Conservation (phyloP, 2,888 invertebrate genomes). For the Eilema caniola region DNA sequence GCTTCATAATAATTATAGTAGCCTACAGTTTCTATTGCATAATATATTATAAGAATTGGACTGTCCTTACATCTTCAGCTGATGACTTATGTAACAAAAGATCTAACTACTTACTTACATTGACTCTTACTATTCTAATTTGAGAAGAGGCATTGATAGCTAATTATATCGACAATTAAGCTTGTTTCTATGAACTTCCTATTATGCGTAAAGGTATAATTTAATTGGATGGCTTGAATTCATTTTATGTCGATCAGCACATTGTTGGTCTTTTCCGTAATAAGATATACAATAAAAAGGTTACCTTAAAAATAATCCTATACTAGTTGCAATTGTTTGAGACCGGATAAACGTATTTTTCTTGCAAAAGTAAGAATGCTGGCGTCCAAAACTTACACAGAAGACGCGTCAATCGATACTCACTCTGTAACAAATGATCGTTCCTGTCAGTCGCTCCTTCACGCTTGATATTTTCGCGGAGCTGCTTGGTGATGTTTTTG, state of each 20-base stretch:
- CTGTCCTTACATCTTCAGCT: neutral
- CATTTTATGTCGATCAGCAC: neutral
- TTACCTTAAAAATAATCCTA: conserved; percentile 25
- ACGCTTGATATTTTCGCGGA: conserved; percentile 82
- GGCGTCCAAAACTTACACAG: conserved; percentile 32
- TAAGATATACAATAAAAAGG: neutral
- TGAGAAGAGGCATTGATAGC: neutral
- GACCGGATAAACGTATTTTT: conserved; percentile 35
- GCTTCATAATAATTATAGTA: neutral
- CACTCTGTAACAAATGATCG: conserved; percentile 80
- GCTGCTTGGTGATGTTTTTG: conserved; percentile 84
- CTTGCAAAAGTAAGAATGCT: conserved; percentile 31
- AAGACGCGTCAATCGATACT: conserved; percentile 63
- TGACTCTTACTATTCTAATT: neutral
- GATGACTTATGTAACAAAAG: neutral
- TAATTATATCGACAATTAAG: neutral
- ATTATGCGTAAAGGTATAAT: neutral
- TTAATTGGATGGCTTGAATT: neutral
- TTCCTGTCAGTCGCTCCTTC: conserved; percentile 80
- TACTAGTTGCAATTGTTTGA: conserved; percentile 19
- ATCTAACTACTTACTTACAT: neutral
- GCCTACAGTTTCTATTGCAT: neutral
- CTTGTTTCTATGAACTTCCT: neutral
- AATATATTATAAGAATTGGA: neutral
- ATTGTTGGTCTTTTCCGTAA: neutral